Evolutionary conservation across 2,113 vertebrate genomes (phyloP).

Genomic region (Zapornia atra): DNA sequence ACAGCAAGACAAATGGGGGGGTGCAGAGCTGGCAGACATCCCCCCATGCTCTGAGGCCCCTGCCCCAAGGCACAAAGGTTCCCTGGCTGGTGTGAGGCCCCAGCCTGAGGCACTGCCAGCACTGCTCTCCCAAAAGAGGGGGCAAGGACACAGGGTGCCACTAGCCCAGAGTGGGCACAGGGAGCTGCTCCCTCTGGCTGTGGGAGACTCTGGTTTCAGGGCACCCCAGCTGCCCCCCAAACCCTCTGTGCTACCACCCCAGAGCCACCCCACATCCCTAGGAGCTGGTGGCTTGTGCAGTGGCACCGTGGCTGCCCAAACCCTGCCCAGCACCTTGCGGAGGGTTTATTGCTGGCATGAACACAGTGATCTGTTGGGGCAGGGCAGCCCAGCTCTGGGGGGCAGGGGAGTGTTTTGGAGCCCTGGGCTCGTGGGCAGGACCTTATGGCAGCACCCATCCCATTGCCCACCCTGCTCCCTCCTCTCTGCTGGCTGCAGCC

Average conservation of each 20-base stretch:
- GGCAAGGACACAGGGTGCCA: not conserved
- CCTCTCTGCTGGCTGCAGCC: not conserved
- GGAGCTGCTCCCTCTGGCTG: not conserved
- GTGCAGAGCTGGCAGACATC: not conserved
- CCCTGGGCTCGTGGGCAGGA: not conserved
- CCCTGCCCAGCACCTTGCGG: not conserved
- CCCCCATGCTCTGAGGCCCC: not conserved
- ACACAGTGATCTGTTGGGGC: slow-evolving; percentile 51
- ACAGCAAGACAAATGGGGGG: not conserved
- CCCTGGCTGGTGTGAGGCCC: not conserved
- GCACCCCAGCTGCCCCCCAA: not conserved
- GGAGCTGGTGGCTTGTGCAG: not conserved
- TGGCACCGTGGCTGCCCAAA: not conserved
- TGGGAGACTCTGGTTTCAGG: not conserved
- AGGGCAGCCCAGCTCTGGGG: not conserved
- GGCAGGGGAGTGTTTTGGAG: not conserved
- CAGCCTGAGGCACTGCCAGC: not conserved
- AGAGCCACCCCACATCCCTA: not conserved
- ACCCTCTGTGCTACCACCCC: not conserved
- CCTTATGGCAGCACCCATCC: not conserved
- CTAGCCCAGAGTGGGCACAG: not conserved
- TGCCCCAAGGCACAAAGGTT: slow-evolving; percentile 63
- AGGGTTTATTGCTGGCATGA: slow-evolving; percentile 66
- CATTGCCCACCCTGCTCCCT: not conserved
- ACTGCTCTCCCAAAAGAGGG: not conserved